Evolutionary conservation across 1,140 invertebrate genomes (phyloP), one percentile per base, ranked within the genome.

Genomic region (Diachasmimorpha longicaudata): DNA sequence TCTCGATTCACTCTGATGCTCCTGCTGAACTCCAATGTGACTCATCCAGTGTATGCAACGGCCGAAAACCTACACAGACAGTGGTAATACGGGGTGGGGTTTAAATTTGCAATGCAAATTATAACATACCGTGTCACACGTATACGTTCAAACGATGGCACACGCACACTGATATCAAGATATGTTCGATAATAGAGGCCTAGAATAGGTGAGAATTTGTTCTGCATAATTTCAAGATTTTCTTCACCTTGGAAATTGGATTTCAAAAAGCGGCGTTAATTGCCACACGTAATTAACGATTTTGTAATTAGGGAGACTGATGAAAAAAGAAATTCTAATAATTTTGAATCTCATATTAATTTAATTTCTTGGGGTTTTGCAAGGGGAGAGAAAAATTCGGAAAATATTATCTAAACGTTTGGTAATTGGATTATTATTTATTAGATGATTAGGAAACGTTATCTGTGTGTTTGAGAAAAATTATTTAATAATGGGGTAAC

Each of bases 81-180:
- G 58, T n/a, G 13, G 63, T 48, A 48, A 23, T 31, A 23, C 48
- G 48, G 36, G 72, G 69, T 37, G 77, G 70, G 77, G 52, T 76
- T 31, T 52, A 19, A 37, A 79, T 81, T 81, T 83, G 82, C 82
- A 83, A 81, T 83, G 75, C 77, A 81, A 81, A 79, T 77, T 67
- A 76, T 76, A 76, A 76, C 77, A 74, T 74, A 74, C 70, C 74
- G 72, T 78, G 77, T 77, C 78, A 74, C 74, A 77, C 76, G 69
- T 73, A 71, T 75, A 63, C 67, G 68, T 75, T 78, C 79, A n/a
- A 37, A 39, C 23, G 25, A 31, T 66, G 21, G 11, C 44, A 55
- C 67, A 70, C 44, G 31, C 66, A 69, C 48, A 69, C 58, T 66
- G 4, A 66, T 25, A 66, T 52, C 48, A 13, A 63, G 58, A 68